phyloP scores from a whole-genome alignment of 2,113 vertebrate species.

The Cryptotis parvus region DNA sequence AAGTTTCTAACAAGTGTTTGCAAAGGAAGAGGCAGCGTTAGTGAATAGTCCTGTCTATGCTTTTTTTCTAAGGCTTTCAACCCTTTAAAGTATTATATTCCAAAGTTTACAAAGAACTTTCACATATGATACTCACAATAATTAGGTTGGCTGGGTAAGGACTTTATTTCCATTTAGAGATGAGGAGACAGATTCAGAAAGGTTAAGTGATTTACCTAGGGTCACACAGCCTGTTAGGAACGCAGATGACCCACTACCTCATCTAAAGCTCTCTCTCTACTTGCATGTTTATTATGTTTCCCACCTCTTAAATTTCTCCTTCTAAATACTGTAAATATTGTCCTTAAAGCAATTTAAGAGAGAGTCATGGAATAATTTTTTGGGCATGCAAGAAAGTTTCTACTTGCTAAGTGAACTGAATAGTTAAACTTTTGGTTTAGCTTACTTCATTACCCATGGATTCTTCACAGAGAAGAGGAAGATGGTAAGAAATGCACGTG shows the following conservation, averaged over 20 bases:
- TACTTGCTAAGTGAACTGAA: constrained; percentile 35
- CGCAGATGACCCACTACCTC: background rate
- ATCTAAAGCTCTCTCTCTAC: constrained; percentile 50
- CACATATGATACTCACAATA: constrained; percentile 44
- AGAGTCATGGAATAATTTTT: constrained; percentile 15
- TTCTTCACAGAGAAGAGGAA: constrained; percentile 38
- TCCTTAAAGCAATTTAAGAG: background rate
- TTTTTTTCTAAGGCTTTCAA: constrained; percentile 59
- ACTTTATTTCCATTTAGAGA: constrained; percentile 45
- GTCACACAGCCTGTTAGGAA: constrained; percentile 39
- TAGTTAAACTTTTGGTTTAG: constrained; percentile 33
- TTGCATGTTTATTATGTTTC: background rate
- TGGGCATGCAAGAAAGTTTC: background rate
- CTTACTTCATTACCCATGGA: constrained; percentile 23
- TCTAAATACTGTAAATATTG: constrained; percentile 1
- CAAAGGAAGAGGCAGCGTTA: constrained; percentile 61
- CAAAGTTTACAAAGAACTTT: constrained; percentile 58
- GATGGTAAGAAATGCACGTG: constrained; percentile 23
- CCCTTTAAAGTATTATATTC: constrained; percentile 45
- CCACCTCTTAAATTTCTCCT: constrained; percentile 42
- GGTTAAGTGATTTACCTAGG: constrained; percentile 46
- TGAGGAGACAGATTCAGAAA: constrained; percentile 48
- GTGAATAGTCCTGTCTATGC: constrained; percentile 26
- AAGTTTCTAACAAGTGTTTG: constrained; percentile 42
- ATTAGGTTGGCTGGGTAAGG: constrained; percentile 38